Evolutionary conservation across 2,797 vertebrate species (phyloP).

Genomic region (Sarcoramphus papa): DNA sequence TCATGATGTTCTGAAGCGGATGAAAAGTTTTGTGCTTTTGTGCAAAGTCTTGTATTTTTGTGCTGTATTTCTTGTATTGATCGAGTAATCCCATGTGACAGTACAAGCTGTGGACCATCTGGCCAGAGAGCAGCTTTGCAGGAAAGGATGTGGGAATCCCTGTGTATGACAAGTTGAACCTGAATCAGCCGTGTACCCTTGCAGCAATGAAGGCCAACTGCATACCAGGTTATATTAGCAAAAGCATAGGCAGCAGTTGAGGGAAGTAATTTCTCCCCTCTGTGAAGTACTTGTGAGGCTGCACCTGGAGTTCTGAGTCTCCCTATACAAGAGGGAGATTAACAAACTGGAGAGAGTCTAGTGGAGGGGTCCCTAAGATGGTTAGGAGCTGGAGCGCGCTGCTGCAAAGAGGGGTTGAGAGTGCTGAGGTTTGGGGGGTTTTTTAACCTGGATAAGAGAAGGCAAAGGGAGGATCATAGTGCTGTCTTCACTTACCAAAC

Average conservation of each 20-base stretch:
- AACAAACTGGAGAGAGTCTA: background rate
- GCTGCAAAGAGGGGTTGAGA: background rate
- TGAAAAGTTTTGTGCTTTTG: background rate
- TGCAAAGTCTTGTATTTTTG: background rate
- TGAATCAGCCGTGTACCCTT: background rate
- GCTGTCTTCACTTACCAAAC: background rate
- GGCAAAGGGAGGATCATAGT: background rate
- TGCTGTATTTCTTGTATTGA: background rate
- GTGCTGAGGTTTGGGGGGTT: accelerated
- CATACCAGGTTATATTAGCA: background rate
- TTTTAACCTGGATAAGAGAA: background rate
- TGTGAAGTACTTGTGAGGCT: background rate
- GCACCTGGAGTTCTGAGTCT: background rate
- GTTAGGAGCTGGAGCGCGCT: background rate
- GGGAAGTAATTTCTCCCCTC: background rate
- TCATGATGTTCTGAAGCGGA: background rate
- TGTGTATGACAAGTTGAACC: background rate
- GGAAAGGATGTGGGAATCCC: background rate
- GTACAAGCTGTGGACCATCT: background rate
- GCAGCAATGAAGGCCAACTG: background rate
- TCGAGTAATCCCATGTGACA: background rate
- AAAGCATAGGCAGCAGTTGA: background rate
- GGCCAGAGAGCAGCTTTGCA: background rate
- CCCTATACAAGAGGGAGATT: background rate
- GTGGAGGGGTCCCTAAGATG: background rate